Evolutionary conservation across 2,797 vertebrate species (phyloP), one percentile per base, ranked within the genome.

Genomic region (Mus minutoides): DNA sequence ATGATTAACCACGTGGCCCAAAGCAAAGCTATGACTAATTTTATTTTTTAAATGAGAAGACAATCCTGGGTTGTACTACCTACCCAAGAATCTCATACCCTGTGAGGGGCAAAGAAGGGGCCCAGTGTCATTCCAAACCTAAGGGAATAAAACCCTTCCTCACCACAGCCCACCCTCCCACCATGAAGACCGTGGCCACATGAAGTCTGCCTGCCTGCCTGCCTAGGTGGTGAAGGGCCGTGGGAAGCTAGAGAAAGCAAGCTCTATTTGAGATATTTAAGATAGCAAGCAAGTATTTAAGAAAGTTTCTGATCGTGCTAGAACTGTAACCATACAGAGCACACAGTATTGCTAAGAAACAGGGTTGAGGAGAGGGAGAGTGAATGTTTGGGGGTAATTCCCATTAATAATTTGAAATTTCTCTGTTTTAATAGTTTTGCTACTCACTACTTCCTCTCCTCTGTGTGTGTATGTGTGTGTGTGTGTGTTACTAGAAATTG

Each of bases 21-120:
- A 52, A 22, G 40, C 49, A 95, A 80, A 82, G 82, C 40, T 11
- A 0, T 34, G 43, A 71, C 69, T 22, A 37, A 58, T 69, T 92
- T 83, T 88, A 90, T 77, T 92, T 92, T 82, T 78, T n/a, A 58
- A 77, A 62, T 58, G 60, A 92, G 64, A 92, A 92, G 62, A 73
- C n/a, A 9, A 3, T 46, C 7, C 40, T 17, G 2, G 67, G 24
- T 62, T 84, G 6, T 34, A 22, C 49, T 54, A 43, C 58, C 64
- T 80, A 91, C 40, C 49, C 0, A 2, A 94, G 85, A 60, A 76
- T 29, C 11, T 77, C 37, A 2, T 6, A 14, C 1, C 4, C 21
- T 52, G 5, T 52, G 62, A 71, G 46, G 0, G 13, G 37, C 8
- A 26, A 71, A 52, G 46, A 37, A 71, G 22, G 40, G 22, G 9